Evolutionary conservation across 2,113 vertebrate species (phyloP), one percentile per base, ranked within the genome.

Genomic region (Ranitomeya imitator): DNA sequence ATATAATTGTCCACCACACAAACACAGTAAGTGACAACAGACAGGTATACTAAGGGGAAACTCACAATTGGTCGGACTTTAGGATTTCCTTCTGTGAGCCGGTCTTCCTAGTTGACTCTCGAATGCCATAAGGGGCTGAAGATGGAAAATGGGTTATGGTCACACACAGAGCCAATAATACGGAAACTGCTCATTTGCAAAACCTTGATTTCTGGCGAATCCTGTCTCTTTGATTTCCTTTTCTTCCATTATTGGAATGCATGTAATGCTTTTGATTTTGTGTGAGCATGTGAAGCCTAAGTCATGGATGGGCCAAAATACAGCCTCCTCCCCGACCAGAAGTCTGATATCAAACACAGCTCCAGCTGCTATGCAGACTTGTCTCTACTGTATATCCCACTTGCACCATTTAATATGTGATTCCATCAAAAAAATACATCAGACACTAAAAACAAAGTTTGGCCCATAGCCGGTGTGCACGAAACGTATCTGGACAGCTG

Each of bases 71-170:
- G 63, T 98, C 97, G 45, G 94, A 85, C 91, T 96, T 98, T 6
- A 91, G 87, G 12, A 92, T 90, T 90, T 98, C 97, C 92, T 96
- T 98, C 90, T 96, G 95, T 45, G 98, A 98, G 13, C 97, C 97
- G 1, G 94, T 98, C 95, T 94, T 97, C 90, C 97, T 96, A 59
- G 97, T 99, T 76, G 98, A 98, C 93, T 99, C 98, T 90, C 98
- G 96, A 90, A 99, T 97, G 59, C 98, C 98, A 57, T 99, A 99
- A 0, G 98, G 98, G 89, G 98, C 98, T 99, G 45, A 37, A 73
- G 8, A 60, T 21, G 23, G 55, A 87, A 23, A 73, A 82, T 51
- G 23, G 73, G 51, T 69, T 52, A 37, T 11, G 15, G 21, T 84
- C 51, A 71, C 23, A 18, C 51, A 71, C 23, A 18, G 2, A 31